Evolutionary conservation across 2,113 vertebrate genomes (phyloP).

Genomic region (Circaetus gallicus): DNA sequence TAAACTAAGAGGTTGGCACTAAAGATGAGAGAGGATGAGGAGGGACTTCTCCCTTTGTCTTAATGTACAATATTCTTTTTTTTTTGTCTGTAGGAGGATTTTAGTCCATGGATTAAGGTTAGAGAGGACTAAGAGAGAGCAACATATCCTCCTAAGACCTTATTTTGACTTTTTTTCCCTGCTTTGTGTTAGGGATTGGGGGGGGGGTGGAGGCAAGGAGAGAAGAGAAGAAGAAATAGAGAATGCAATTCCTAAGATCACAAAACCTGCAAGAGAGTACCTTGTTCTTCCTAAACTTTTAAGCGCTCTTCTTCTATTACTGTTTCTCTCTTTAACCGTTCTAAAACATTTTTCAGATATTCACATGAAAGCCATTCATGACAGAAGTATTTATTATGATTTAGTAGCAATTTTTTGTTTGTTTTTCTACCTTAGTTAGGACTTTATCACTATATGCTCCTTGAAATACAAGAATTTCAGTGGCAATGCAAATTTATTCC

Average conservation of each 20-base stretch:
- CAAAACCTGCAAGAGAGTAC: neutral
- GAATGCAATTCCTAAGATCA: neutral
- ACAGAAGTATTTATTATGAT: neutral
- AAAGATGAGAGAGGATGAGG: neutral
- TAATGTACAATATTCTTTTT: neutral
- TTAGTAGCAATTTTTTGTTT: neutral
- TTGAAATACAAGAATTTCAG: neutral
- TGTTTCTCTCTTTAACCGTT: neutral
- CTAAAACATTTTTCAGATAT: neutral
- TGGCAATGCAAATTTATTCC: neutral
- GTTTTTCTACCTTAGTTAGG: neutral
- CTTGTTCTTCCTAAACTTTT: slow-evolving; percentile 9
- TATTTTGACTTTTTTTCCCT: neutral
- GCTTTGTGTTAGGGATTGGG: neutral
- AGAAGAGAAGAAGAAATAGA: neutral
- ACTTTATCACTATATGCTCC: neutral
- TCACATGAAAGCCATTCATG: neutral
- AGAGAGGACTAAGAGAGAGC: neutral
- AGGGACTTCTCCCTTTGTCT: neutral
- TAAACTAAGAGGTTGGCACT: neutral
- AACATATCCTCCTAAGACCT: neutral
- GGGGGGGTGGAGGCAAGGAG: accelerated
- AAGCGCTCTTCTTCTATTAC: neutral
- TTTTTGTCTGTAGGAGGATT: neutral
- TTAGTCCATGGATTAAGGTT: neutral